Evolutionary conservation across 2,888 invertebrate genomes (phyloP).

Genomic region (Isotomurus palustris): DNA sequence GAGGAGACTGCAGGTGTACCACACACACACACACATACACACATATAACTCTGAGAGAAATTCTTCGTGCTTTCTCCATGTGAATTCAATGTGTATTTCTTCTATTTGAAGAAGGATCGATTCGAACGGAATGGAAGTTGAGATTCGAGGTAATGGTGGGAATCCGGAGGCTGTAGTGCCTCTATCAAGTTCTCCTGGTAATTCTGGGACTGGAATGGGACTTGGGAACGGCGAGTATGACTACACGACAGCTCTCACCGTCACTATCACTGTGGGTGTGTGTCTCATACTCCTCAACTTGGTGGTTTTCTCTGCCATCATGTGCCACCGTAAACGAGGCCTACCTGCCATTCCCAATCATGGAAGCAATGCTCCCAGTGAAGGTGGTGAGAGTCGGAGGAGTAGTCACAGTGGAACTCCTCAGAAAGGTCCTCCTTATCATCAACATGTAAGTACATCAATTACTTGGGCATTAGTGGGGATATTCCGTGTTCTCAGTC

Average conservation of each 20-base stretch:
- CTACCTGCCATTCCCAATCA: conserved; percentile 33
- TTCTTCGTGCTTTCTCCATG: no score
- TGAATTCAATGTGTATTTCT: no score
- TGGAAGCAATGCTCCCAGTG: conserved; percentile 29
- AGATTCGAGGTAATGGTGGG: conserved; percentile 34
- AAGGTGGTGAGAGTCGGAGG: conserved; percentile 33
- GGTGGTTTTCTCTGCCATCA: conserved; percentile 46
- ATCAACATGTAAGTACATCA: background rate
- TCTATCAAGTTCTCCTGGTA: conserved; percentile 27
- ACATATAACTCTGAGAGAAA: no score
- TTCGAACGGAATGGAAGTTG: conserved; percentile 40
- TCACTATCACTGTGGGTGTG: conserved; percentile 46
- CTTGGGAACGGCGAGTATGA: conserved; percentile 41
- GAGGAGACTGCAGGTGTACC: no score
- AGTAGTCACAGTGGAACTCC: conserved; percentile 42
- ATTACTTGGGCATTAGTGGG: background rate
- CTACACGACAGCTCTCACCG: conserved; percentile 46
- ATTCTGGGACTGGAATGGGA: conserved; percentile 21
- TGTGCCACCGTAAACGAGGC: conserved; percentile 46
- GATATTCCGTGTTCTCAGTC: conserved; percentile 4
- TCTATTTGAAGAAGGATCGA: conserved; percentile 25
- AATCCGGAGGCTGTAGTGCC: conserved; percentile 20
- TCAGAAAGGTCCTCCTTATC: conserved; percentile 33
- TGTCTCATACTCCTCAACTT: conserved; percentile 45
- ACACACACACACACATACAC: no score